A percentile compares a stretch with the other conserved stretches of the same genome.
Conservation (phyloP, 2,797 vertebrate genomes). For the Rhinoraja longicauda region DNA sequence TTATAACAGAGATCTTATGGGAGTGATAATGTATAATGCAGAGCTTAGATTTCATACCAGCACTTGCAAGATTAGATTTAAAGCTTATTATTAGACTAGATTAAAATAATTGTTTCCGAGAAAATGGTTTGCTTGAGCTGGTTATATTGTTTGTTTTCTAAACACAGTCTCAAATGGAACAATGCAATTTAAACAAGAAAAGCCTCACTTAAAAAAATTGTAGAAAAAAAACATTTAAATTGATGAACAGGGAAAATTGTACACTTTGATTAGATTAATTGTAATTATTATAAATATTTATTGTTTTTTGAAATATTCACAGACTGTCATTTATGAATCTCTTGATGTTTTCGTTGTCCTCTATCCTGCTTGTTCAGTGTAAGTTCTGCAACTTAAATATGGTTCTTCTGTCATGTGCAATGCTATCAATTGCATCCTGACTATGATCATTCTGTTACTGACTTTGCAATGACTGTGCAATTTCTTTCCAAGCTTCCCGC, state of each 20-base stretch:
- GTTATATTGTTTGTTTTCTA: neutral
- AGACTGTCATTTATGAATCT: neutral
- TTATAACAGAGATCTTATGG: slow-evolving; percentile 57
- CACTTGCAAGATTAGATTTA: slow-evolving; percentile 55
- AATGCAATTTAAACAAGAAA: slow-evolving; percentile 3
- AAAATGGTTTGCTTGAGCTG: slow-evolving; percentile 30
- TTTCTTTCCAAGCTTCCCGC: too few relatives aligned
- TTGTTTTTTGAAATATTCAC: neutral
- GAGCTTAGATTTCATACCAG: slow-evolving; percentile 50
- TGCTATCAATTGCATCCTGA: neutral
- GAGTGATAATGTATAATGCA: slow-evolving; percentile 50
- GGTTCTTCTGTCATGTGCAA: neutral
- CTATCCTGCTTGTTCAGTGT: neutral
- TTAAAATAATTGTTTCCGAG: slow-evolving; percentile 51
- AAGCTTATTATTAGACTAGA: slow-evolving; percentile 52
- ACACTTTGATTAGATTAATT: neutral
- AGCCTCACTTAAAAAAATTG: neutral
- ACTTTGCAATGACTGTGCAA: neutral
- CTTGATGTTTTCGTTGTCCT: neutral
- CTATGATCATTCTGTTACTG: neutral
- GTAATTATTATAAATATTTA: neutral
- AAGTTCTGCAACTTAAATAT: neutral
- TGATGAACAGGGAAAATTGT: neutral
- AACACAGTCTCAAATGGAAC: neutral
- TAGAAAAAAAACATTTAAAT: neutral